Base-by-base conservation (phyloP, 2,888 invertebrate species). In the Icerya purchasi region DNA sequence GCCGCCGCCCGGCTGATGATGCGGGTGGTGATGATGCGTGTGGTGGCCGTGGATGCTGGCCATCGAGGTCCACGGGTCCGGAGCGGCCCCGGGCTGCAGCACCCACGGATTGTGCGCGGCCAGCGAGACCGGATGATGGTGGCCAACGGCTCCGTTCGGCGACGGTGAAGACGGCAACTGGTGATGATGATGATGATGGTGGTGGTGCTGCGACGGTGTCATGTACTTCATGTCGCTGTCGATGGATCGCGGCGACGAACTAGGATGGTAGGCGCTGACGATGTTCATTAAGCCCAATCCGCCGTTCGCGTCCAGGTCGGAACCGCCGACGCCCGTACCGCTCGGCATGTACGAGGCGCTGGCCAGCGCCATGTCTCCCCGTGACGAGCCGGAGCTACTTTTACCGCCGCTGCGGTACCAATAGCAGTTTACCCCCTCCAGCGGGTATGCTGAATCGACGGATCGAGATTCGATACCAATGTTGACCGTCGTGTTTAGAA, bases 201-300 rank as follows among this genome's bases (percentile, higher is more conserved):
- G 81, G 74, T 86, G 86, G 73, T 89, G 90, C 72, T 84, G 84
- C 65, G 21, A n/a, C n/a, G 3, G 52, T 10, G 78, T 76, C 79
- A 86, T 81, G 74, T 93, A 93, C 76, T 93, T 93, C 90, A 93
- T 90, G 75, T 93, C 93, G 69, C 85, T 84, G 69, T 87, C 79
- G 69, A 85, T 87, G 68, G 84, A 84, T 70, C 87, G 81, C 71
- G 88, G 88, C 76, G 87, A 87, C 74, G 83, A 83, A 72, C 82
- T 82, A 62, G 77, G 76, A 72, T 84, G 84, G 72, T 87, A 87
- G 51, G 61, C 62, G 56, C 66, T 65, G 62, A 69, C 71, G 66
- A 68, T 71, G 69, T 70, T 72, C 72, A 69, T 71, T 63, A 67
- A 68, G 64, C 65, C 69, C 67, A 67, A 66, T 60, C 65, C 68